These are phyloP conservation scores for Polypterus bichir DNA, from an alignment of 2,113 vertebrate genomes.

Conservation along the genomic window DNA sequence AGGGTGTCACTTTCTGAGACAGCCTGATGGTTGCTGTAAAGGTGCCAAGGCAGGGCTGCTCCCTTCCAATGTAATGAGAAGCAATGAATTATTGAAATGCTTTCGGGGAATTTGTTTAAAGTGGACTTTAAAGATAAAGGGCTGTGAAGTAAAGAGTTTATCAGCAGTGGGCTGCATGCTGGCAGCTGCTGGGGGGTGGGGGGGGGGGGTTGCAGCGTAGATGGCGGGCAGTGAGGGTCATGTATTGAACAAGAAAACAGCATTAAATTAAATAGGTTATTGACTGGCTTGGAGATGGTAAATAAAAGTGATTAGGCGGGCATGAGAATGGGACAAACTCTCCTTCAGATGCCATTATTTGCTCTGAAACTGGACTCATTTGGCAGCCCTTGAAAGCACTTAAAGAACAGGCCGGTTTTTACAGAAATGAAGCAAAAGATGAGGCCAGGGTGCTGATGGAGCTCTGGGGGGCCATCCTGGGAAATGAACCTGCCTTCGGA, in stretches of 20 bases:
- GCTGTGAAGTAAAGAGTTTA: slow-evolving; percentile 47
- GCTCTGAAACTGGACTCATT: no score
- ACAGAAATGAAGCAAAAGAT: no score
- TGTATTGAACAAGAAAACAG: slow-evolving; percentile 3
- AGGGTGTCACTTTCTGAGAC: no score
- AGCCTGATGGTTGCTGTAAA: no score
- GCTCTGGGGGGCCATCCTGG: no score
- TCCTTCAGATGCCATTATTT: slow-evolving; percentile 47
- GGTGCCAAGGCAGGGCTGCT: no score
- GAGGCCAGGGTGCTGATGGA: no score
- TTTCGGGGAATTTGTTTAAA: slow-evolving; percentile 39
- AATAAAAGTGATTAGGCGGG: slow-evolving; percentile 10
- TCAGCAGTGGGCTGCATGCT: slow-evolving; percentile 44
- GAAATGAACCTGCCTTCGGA: no score
- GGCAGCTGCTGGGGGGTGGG: slow-evolving; percentile 27
- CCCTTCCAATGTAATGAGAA: slow-evolving; percentile 40
- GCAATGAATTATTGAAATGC: slow-evolving; percentile 51
- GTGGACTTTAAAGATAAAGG: slow-evolving; percentile 48
- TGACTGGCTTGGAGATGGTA: slow-evolving; percentile 44
- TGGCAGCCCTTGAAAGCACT: no score
- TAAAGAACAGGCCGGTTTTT: no score
- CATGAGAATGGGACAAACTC: slow-evolving; percentile 21
- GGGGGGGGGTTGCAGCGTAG: slow-evolving; percentile 32
- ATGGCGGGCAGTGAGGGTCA: no score
- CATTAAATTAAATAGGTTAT: slow-evolving; percentile 59